Conservation (phyloP, 1,140 invertebrate species). For the Penaeus chinensis region DNA sequence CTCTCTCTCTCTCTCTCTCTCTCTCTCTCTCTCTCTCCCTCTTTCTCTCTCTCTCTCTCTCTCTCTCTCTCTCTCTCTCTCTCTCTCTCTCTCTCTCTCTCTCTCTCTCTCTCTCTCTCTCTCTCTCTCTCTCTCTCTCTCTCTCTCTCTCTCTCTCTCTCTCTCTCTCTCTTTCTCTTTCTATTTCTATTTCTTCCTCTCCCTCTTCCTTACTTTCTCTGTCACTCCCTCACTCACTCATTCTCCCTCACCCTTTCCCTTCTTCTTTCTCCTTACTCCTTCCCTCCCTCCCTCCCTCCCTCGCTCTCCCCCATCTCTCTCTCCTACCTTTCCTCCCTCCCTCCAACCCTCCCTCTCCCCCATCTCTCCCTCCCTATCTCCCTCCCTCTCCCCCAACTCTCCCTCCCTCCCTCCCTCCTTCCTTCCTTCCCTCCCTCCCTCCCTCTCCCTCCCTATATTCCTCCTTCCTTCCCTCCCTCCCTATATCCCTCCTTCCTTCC, state of each 20-base stretch:
- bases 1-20: conserved; percentile 39
- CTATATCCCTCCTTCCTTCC: background rate
- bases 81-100: conserved; percentile 6
- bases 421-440: no score
- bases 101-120: background rate
- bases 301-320: no score
- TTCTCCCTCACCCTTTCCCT: background rate
- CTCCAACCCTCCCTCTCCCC: no score
- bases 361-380: background rate
- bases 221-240: background rate
- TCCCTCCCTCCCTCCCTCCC: no score
- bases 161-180: background rate
- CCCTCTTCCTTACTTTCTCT: conserved; percentile 25
- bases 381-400: background rate
- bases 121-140: background rate
- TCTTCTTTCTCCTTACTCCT: background rate
- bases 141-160: background rate
- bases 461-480: background rate
- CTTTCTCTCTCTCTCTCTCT: conserved; percentile 12
- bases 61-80: conserved; percentile 33
- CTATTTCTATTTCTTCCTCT: conserved; percentile 33
- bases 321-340: background rate
- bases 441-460: no score
- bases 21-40: conserved; percentile 6
- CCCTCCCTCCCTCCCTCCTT: background rate